Base-by-base conservation (phyloP, 2,888 invertebrate genomes). In the Tiliacea citrago region DNA sequence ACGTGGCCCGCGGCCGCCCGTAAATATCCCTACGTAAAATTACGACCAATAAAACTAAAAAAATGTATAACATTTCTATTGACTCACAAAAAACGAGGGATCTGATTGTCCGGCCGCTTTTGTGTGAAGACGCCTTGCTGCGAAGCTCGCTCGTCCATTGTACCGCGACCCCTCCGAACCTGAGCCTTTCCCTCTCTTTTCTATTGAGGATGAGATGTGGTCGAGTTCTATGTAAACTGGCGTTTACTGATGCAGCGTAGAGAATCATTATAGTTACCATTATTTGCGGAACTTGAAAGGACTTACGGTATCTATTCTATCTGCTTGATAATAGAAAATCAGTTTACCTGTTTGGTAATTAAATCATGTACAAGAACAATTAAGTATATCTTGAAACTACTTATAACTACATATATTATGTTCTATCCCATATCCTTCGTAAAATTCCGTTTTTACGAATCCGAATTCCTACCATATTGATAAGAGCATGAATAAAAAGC, bases 31-130 rank as follows among this genome's bases (percentile, higher is more conserved):
- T 90, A 96, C 94, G 96, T 95, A 92, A 96, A 96, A 96, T 96
- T 95, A 96, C 95, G 96, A 94, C 94, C 94, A 93, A 96, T 96
- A 96, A 96, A 96, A 95, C 92, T 88, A 95, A 96, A 96, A 95
- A 96, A 96, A 95, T 93, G 92, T 94, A 96, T 95, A 95, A 96
- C 95, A 95, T 96, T 96, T 96, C 95, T 96, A 96, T 96, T 95
- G 94, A 93, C 91, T 91, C 91, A 96, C 94, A 96, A 96, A 96
- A 96, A 96, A 93, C 90, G 91, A 91, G 92, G 93, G 91, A 91
- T 94, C 93, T 91, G 95, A 96, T 95, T 95, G 95, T 96, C 94
- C 94, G 93, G 90, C 84, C 92, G 94, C 93, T 94, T 94, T 95
- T 96, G 95, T 95, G 91, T 91, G 90, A 91, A 92, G 95, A 95